phyloP scores from a whole-genome alignment of 2,113 vertebrate species.

The Mesocricetus auratus region DNA sequence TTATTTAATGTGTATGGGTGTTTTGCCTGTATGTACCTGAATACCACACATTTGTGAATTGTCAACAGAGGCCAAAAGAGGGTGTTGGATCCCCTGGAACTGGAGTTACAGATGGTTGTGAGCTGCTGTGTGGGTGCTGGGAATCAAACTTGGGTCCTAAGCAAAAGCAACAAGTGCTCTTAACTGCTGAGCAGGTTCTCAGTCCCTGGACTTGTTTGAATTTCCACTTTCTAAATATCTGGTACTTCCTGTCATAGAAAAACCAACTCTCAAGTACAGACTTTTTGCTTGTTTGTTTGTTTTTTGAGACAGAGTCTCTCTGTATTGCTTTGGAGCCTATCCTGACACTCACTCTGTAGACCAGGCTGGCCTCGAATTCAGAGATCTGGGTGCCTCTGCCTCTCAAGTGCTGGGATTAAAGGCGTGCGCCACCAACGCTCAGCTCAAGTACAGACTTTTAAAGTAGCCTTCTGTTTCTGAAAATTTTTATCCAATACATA shows the following conservation, averaged over 20 bases:
- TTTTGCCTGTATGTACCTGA: neutral
- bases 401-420: too few species aligned
- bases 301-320: too few species aligned
- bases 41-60: neutral
- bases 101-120: neutral
- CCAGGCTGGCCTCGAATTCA: too few species aligned
- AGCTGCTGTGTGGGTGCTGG: neutral
- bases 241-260: neutral
- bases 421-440: too few species aligned
- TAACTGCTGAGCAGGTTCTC: neutral
- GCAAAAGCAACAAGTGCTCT: neutral
- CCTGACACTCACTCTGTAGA: too few species aligned
- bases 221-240: neutral
- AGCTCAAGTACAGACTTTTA: neutral
- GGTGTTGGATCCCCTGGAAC: neutral
- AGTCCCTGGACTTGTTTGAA: neutral
- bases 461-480: neutral
- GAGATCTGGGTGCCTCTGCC: too few species aligned
- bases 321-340: too few species aligned
- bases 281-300: too few species aligned
- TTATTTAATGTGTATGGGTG: neutral
- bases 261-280: neutral
- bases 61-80: neutral
- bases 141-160: neutral
- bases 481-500: neutral